Evolutionary conservation across 2,113 vertebrate genomes (phyloP).

Genomic region (Cathartes aura): DNA sequence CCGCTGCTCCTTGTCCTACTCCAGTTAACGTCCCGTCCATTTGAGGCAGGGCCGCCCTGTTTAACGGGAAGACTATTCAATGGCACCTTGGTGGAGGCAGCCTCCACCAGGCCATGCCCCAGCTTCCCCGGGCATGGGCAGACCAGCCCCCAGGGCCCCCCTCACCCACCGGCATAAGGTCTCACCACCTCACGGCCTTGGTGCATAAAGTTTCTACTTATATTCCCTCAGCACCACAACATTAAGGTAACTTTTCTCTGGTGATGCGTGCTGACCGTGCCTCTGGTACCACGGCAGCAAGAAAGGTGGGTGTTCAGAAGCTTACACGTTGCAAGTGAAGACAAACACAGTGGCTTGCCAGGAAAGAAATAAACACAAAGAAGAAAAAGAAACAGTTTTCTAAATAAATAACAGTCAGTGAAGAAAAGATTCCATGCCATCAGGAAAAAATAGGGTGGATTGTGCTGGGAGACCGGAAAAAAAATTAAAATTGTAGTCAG

Average conservation of each 20-base stretch:
- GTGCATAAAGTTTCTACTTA: not conserved
- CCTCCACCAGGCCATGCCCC: not conserved
- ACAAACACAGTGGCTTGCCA: not conserved
- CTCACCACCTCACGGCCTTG: not conserved
- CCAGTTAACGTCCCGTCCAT: rapidly evolving
- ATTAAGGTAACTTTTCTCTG: not conserved
- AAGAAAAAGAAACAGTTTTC: not conserved
- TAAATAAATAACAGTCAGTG: not conserved
- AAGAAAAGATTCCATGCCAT: not conserved
- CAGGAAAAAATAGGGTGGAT: not conserved
- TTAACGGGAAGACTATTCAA: not conserved
- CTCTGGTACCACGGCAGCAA: not conserved
- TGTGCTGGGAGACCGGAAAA: not conserved
- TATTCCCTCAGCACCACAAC: not conserved
- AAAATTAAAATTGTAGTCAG: not conserved
- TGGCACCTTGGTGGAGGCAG: rapidly evolving
- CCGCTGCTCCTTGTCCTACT: rapidly evolving
- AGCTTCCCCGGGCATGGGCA: rapidly evolving
- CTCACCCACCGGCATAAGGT: rapidly evolving
- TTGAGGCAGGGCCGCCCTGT: not conserved
- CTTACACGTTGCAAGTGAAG: not conserved
- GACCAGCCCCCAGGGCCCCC: not conserved
- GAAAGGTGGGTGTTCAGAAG: not conserved
- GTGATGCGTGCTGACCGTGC: not conserved
- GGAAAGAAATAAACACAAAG: not conserved